These are phyloP conservation scores for Hippopotamus amphibius DNA, from an alignment of 2,113 vertebrate species.

Conservation along the genomic window DNA sequence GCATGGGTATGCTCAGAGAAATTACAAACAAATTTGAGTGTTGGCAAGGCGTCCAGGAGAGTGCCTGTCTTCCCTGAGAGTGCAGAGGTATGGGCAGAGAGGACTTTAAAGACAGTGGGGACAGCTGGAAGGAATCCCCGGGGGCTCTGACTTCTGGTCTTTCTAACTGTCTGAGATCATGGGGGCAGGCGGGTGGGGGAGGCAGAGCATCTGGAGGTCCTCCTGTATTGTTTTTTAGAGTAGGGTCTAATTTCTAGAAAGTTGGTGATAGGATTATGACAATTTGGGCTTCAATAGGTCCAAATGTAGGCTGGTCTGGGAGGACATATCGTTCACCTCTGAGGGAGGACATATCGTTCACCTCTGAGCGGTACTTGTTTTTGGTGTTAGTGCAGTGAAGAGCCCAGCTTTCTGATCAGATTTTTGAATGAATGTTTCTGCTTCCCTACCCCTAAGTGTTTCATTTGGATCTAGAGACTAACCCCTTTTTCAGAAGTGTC, in stretches of 20 bases:
- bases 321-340: neutral
- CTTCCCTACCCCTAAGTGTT: neutral
- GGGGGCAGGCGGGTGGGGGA: too few species aligned
- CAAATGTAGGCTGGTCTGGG: neutral
- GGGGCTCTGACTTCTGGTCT: neutral
- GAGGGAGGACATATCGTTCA: neutral
- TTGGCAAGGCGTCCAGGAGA: neutral
- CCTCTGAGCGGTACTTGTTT: neutral
- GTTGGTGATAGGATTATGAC: neutral
- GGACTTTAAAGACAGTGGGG: neutral
- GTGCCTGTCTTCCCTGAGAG: neutral
- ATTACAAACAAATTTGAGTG: neutral
- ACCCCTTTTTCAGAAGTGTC: neutral
- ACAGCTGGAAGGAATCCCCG: neutral
- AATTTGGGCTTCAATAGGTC: neutral
- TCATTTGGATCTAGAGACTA: slow-evolving; percentile 5
- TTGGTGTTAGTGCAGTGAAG: neutral
- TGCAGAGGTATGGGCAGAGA: neutral
- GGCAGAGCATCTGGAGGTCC: neutral
- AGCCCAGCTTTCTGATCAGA: neutral
- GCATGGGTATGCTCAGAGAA: neutral
- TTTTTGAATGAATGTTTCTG: neutral
- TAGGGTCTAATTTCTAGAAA: slow-evolving; percentile 1
- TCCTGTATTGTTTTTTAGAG: neutral
- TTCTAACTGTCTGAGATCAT: neutral